Evolutionary conservation across 2,888 invertebrate genomes (phyloP).

Genomic region (Teleogryllus oceanicus): DNA sequence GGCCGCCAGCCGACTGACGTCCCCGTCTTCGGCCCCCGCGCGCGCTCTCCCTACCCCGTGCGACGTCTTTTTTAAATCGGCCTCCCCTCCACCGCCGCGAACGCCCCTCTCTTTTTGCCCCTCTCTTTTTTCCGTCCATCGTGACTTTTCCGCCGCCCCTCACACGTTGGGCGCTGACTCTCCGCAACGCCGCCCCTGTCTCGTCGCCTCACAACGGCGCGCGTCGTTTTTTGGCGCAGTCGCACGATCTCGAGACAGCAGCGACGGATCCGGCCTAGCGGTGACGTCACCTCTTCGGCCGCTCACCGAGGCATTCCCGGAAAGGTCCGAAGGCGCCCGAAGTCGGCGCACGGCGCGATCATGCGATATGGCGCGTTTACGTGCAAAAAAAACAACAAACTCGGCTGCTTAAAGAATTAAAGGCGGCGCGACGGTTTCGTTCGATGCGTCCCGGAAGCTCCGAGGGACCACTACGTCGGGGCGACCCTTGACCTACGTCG

Average conservation of each 20-base stretch:
- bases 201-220: not conserved
- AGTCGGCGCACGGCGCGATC: not conserved
- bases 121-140: not conserved
- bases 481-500: no score
- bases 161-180: not conserved
- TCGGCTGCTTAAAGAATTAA: no score
- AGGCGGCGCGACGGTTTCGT: no score
- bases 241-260: not conserved
- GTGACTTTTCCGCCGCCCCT: not conserved
- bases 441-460: no score
- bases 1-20: not conserved
- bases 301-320: not conserved
- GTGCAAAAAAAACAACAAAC: no score
- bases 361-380: not conserved
- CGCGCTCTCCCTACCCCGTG: not conserved
- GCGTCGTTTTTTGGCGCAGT: constrained; percentile 9
- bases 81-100: not conserved
- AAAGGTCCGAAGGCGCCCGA: constrained; percentile 1
- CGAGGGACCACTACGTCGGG: no score
- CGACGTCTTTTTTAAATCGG: not conserved
- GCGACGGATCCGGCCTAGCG: constrained; percentile 9
- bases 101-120: not conserved
- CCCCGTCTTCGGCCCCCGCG: not conserved
- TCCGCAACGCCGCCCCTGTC: no score
- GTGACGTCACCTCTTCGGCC: not conserved